phyloP scores from a whole-genome alignment of 1,140 invertebrate genomes.

The Drosophila rufa region DNA sequence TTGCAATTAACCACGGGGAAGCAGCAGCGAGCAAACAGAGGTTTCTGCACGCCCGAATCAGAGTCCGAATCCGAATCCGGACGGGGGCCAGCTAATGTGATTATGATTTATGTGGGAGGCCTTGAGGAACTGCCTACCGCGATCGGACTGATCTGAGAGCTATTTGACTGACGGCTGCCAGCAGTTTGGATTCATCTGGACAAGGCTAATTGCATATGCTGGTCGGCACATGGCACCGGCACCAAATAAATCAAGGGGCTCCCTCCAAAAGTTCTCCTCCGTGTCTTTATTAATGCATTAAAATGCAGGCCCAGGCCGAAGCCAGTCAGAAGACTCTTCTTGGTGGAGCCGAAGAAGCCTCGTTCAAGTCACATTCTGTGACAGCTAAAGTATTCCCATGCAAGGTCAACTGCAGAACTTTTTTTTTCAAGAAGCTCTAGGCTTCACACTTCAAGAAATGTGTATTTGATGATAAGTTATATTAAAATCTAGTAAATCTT shows the following conservation, averaged over 20 bases:
- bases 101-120: conserved; percentile 77
- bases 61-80: not conserved
- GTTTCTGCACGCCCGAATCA: conserved; percentile 44
- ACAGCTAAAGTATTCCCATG: conserved; percentile 20
- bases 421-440: conserved; percentile 34
- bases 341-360: conserved; percentile 33
- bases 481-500: not conserved
- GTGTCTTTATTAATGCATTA: conserved; percentile 31
- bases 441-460: conserved; percentile 5
- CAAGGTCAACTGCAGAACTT: conserved; percentile 54
- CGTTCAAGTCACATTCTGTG: conserved; percentile 34
- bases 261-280: not conserved
- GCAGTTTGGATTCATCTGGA: conserved; percentile 22
- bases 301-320: conserved; percentile 46
- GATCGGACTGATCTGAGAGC: conserved; percentile 3
- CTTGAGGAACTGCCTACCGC: conserved; percentile 54
- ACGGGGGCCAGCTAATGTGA: conserved; percentile 59
- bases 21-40: conserved; percentile 26
- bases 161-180: conserved; percentile 43
- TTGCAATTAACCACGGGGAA: conserved; percentile 56
- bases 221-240: conserved; percentile 38
- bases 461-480: too few relatives aligned
- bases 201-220: conserved; percentile 74
- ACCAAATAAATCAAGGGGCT: conserved; percentile 49
- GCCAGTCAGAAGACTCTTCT: conserved; percentile 7